Base-by-base conservation (phyloP, 1,140 invertebrate species). In the Nasonia vitripennis region DNA sequence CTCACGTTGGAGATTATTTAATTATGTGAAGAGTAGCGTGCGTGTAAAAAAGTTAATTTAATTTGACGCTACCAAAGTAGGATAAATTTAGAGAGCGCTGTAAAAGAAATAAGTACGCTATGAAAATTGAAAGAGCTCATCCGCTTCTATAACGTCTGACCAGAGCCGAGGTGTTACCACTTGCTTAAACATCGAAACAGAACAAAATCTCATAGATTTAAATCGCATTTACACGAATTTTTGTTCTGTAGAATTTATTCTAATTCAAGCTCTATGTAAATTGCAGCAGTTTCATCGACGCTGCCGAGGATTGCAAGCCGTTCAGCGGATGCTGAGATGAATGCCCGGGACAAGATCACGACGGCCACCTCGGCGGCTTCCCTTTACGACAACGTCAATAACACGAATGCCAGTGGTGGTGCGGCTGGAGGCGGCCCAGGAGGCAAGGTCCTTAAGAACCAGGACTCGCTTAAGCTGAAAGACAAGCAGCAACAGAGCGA, bases 281-380 rank as follows among this genome's bases (percentile, higher is more conserved):
- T 91, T 86, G 78, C 88, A 91, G 84, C 93, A 97, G 97, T 96
- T 91, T 96, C 97, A 83, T 97, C 97, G 48, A 98, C 97, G 82
- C 94, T 98, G 89, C 97, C 97, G 82, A 95, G 97, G 88, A 96
- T 96, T 27, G 96, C 96, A 91, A 95, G 95, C 9, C 94, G 96
- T 87, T 94, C 95, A 17, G 95, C 95, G 51, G 96, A 97, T 91
- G 95, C 95, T 85, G 95, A 96, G 75, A 94, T 94, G 88, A 92
- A 93, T 73, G 89, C 91, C 62, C 94, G 95, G 86, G 96, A 97
- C 87, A 97, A 97, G 92, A 96, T 97, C 82, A 95, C 96, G 45
- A 95, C 96, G 34, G 96, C 97, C 27, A 97, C 97, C 27, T 98
- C 97, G 86, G 97, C 96, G 88, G 97, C 96, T 14, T 98, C 97